Conservation (phyloP, 1,140 invertebrate genomes). For the Colletes gigas region DNA sequence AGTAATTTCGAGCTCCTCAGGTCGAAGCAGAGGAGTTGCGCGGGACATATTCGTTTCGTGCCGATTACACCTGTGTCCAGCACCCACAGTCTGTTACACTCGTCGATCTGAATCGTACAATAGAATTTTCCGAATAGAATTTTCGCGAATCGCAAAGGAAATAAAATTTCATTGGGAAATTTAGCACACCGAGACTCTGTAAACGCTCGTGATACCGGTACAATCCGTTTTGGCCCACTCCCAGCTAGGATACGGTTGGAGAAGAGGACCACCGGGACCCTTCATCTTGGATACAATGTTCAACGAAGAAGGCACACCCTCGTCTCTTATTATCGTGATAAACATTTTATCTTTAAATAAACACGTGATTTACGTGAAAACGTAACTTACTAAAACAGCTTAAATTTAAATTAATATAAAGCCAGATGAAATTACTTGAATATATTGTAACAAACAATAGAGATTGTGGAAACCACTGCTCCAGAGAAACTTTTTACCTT, state of each 20-base stretch:
- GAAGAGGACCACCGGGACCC: constrained; percentile 53
- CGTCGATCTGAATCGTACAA: constrained; percentile 77
- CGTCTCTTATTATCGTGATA: constrained; percentile 75
- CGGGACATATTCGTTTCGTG: constrained; percentile 73
- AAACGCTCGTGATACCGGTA: constrained; percentile 59
- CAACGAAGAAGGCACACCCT: constrained; percentile 69
- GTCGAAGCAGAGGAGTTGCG: constrained; percentile 80
- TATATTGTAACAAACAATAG: too few relatives aligned
- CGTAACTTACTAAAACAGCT: too few relatives aligned
- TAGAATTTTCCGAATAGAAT: background rate
- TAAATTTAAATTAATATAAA: too few relatives aligned
- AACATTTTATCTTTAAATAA: constrained; percentile 52
- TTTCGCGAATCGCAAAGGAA: too few relatives aligned
- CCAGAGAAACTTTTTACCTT: too few relatives aligned
- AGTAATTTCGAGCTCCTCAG: constrained; percentile 77
- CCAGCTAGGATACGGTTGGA: constrained; percentile 69
- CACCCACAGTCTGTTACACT: constrained; percentile 81
- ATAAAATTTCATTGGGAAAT: background rate
- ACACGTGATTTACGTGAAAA: too few relatives aligned
- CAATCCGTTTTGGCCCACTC: constrained; percentile 57
- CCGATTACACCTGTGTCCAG: constrained; percentile 80
- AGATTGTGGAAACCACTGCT: too few relatives aligned
- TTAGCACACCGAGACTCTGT: constrained; percentile 60
- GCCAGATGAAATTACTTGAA: too few relatives aligned
- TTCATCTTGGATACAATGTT: constrained; percentile 32